Percentiles rank a stretch among this genome's conserved stretches.
Evolutionary conservation across 1,140 invertebrate species (phyloP).

Genomic region (Campoletis sonorensis): DNA sequence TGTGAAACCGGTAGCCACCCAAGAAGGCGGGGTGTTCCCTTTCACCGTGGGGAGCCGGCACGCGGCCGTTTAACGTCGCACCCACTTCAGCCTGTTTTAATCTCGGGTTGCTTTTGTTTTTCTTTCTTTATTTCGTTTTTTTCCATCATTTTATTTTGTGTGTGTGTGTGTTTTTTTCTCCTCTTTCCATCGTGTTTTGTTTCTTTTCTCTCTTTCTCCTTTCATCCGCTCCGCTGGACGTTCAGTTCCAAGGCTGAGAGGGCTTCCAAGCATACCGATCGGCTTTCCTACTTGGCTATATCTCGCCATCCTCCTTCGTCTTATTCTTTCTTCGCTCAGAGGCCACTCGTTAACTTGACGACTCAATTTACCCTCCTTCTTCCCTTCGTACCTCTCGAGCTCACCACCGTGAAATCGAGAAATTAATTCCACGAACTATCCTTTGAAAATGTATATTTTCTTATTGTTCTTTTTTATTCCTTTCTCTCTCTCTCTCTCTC

Average conservation of each 20-base stretch:
- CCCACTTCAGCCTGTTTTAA: conserved; percentile 31
- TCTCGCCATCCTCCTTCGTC: neutral
- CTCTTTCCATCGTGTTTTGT: neutral
- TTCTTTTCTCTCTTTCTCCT: conserved; percentile 33
- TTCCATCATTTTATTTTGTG: conserved; percentile 1
- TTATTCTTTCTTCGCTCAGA: conserved; percentile 4
- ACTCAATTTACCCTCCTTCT: conserved; percentile 61
- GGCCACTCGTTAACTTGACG: conserved; percentile 66
- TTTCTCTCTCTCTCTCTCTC: too few species aligned
- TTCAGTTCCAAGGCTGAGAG: conserved; percentile 41
- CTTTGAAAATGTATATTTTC: too few species aligned
- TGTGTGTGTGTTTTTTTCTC: conserved; percentile 22
- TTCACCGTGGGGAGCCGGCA: conserved; percentile 58
- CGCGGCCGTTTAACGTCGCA: conserved; percentile 61
- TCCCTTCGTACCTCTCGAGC: neutral
- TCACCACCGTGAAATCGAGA: conserved; percentile 7
- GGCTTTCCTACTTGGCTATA: conserved; percentile 4
- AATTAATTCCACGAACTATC: conserved; percentile 11
- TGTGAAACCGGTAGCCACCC: conserved; percentile 71
- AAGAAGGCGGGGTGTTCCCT: conserved; percentile 69
- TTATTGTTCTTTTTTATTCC: too few species aligned
- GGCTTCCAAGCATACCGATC: conserved; percentile 18
- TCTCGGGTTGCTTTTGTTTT: conserved; percentile 42
- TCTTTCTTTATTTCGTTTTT: neutral
- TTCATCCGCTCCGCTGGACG: conserved; percentile 48